Evolutionary conservation across 1,140 invertebrate genomes (phyloP).

Genomic region (Holcopasites calliopsidis): DNA sequence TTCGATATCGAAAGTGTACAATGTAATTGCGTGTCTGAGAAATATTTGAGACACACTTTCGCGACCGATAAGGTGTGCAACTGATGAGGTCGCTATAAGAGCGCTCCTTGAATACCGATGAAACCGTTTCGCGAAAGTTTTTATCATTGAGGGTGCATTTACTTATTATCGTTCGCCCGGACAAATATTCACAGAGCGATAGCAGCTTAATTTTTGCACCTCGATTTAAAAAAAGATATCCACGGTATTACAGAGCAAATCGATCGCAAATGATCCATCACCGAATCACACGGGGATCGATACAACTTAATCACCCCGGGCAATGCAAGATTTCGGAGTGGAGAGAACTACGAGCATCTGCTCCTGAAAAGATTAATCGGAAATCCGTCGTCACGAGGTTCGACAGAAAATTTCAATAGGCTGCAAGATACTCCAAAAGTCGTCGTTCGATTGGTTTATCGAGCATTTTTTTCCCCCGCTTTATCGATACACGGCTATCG

Average conservation of each 20-base stretch:
- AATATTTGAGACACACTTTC: not conserved
- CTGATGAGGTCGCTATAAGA: not conserved
- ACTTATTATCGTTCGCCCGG: too few species aligned
- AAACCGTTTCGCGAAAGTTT: constrained; percentile 8
- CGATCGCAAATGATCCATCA: not conserved
- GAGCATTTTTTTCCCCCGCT: not conserved
- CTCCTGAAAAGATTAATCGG: not conserved
- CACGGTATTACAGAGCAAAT: too few species aligned
- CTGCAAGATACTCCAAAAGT: not conserved
- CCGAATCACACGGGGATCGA: not conserved
- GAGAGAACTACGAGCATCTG: not conserved
- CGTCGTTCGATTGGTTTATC: not conserved
- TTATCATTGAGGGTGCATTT: not conserved
- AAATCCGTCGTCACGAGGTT: not conserved
- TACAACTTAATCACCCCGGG: not conserved
- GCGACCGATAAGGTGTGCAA: not conserved
- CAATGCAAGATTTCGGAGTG: too few species aligned
- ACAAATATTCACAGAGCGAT: too few species aligned
- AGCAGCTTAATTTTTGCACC: too few species aligned
- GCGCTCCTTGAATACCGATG: not conserved
- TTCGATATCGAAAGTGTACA: constrained; percentile 6
- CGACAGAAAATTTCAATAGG: not conserved
- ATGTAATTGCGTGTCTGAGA: not conserved
- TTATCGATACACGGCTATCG: not conserved
- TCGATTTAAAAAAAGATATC: too few species aligned